These are phyloP conservation scores for Agrilus planipennis DNA, from an alignment of 1,140 invertebrate genomes.

Conservation along the genomic window DNA sequence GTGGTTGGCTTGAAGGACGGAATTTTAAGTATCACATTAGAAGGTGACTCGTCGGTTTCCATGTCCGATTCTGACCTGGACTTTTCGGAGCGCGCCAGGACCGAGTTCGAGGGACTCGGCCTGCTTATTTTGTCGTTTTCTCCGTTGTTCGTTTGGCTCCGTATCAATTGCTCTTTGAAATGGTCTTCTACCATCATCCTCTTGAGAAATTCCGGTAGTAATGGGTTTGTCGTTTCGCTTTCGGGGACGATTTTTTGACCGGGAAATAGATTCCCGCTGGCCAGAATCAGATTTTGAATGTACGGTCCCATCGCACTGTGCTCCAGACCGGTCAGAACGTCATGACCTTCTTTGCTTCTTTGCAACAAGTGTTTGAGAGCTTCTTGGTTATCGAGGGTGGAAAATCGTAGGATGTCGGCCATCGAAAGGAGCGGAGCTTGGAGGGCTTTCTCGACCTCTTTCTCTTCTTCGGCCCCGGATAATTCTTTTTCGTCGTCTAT, in stretches of 20 bases:
- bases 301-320: constrained; percentile 45
- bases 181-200: constrained; percentile 44
- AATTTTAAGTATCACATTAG: constrained; percentile 75
- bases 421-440: constrained; percentile 44
- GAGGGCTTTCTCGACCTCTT: constrained; percentile 47
- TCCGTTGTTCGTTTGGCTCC: constrained; percentile 22
- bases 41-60: constrained; percentile 36
- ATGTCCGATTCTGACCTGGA: constrained; percentile 26
- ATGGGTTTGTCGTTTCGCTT: constrained; percentile 16
- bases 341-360: constrained; percentile 34
- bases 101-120: constrained; percentile 33
- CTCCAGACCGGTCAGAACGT: constrained; percentile 39
- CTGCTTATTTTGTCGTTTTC: constrained; percentile 31
- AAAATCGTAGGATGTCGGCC: constrained; percentile 48
- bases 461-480: constrained; percentile 52
- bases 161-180: constrained; percentile 10
- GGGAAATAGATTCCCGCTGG: constrained; percentile 19
- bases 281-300: constrained; percentile 34
- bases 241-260: constrained; percentile 19
- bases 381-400: constrained; percentile 42
- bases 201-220: constrained; percentile 48
- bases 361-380: constrained; percentile 45
- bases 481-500: constrained; percentile 44
- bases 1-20: constrained; percentile 77
- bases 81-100: constrained; percentile 23